These are phyloP conservation scores for Zaprionus ghesquierei DNA, from an alignment of 1,140 invertebrate species.

Conservation along the genomic window DNA sequence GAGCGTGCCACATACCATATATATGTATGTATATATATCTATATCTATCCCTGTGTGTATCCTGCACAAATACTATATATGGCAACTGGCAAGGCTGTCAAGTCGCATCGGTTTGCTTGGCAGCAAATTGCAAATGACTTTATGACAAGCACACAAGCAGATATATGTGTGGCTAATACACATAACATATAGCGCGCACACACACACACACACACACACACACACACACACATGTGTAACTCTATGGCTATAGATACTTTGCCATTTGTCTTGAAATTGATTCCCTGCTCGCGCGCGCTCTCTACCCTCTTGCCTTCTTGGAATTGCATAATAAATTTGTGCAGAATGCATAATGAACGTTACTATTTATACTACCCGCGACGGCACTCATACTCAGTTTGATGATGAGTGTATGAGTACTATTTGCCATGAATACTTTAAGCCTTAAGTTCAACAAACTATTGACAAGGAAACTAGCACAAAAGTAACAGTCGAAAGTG, in stretches of 20 bases:
- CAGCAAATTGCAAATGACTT: conserved; percentile 78
- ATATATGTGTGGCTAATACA: background rate
- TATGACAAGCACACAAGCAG: conserved; percentile 46
- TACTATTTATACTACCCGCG: background rate
- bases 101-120: conserved; percentile 53
- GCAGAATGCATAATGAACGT: conserved; percentile 61
- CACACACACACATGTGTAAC: background rate
- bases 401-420: background rate
- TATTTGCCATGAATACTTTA: background rate
- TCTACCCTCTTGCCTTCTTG: background rate
- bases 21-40: conserved; percentile 20
- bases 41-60: conserved; percentile 17
- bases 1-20: conserved; percentile 18
- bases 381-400: background rate
- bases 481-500: background rate
- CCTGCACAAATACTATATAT: conserved; percentile 15
- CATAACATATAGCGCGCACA: background rate
- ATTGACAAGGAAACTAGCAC: background rate
- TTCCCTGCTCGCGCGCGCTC: conserved; percentile 25
- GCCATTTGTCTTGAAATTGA: conserved; percentile 53
- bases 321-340: conserved; percentile 73
- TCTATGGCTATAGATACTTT: background rate
- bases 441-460: background rate
- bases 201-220: background rate
- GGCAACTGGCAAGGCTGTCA: conserved; percentile 49